Base-by-base conservation (phyloP, 1,140 invertebrate species). In the Acromyrmex charruanus region DNA sequence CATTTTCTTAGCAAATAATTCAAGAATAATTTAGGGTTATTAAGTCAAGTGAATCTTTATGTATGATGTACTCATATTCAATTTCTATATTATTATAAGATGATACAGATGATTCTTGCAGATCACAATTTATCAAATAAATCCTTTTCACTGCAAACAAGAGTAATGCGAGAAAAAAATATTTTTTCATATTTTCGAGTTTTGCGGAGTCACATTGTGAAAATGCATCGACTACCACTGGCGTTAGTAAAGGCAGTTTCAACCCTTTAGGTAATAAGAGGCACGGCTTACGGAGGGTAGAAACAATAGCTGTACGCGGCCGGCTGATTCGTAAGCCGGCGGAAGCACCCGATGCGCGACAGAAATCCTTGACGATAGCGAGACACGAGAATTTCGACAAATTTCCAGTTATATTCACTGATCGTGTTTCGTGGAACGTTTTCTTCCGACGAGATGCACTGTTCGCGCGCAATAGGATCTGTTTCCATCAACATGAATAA, bases 241-340 rank as follows among this genome's bases (percentile, higher is more conserved):
- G 2, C 39, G 58, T 72, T 5, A 18, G 31, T 31, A 59, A 39
- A 59, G 61, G 72, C 44, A 49, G 25, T 59, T 77, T 14, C 21
- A 87, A 77, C 77, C 77, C 63, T 82, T 82, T 58, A 39, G 39
- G 58, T 77, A 77, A 44, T 44, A 86, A 66, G 28, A 80, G 16
- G 55, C 18, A 35, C 49, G 25, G 65, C 44, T 66, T 39, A 39
- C n/a, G 59, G 49, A 59, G 77, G 77, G 77, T 72, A 79, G 65
- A 59, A 89, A 89, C 51, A 51, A 86, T 86, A 35, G 72, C 51
- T 59, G 44, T 74, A 61, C 14, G 21, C 16, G 51, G 39, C 44
- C 80, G 66, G 68, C 39, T 87, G 87, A 49, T 49, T 61, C 68
- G 31, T 75, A 85, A 88, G 69, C 87, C 68, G 63, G 75, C 55